Evolutionary conservation across 2,113 vertebrate genomes (phyloP), one percentile per base, ranked within the genome.

Genomic region (Anarrhichthys ocellatus): DNA sequence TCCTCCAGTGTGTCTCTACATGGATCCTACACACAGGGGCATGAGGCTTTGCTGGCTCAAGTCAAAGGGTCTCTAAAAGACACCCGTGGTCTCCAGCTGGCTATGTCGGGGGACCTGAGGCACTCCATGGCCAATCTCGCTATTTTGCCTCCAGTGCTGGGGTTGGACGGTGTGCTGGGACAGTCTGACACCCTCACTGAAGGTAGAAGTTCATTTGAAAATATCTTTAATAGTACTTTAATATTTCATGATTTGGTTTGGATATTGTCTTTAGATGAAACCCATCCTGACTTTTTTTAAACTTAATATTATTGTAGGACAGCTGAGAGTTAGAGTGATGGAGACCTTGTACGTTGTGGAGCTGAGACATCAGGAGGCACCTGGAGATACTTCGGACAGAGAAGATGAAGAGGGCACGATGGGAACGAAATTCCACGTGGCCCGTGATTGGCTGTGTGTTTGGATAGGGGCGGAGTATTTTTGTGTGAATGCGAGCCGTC

Each of bases 291-390:
- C 9, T 36, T 69, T 36, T 38, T 20, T 27, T 4, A 9, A 17
- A 36, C 61, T 27, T 67, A 0, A 15, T 18, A 18, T 46, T 20
- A 54, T 56, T 78, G 20, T 20, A 98, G 97, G 96, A 72, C 89
- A 92, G 77, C 42, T 98, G 76, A 95, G 32, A 22, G 83, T 97
- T 36, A 85, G 84, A 52, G 84, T 95, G 15, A 91, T 94, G 81
- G 85, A 92, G 20, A 78, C 80, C 0, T 9, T 91, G 18, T 95
- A 96, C 81, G 91, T 91, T 9, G n/a, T 97, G 59, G 93, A 91
- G 22, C 86, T 97, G 44, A 92, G 84, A 72, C 95, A 94, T 81
- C 93, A 92, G 66, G 73, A 74, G 0, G 81, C 83, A 6, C 82
- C 81, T 0, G 27, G 32, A 69, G 76, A 78, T n/a, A 13, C 40